These are phyloP conservation scores for Alexandromys oeconomus DNA, from an alignment of 2,797 vertebrate genomes.

Conservation along the genomic window DNA sequence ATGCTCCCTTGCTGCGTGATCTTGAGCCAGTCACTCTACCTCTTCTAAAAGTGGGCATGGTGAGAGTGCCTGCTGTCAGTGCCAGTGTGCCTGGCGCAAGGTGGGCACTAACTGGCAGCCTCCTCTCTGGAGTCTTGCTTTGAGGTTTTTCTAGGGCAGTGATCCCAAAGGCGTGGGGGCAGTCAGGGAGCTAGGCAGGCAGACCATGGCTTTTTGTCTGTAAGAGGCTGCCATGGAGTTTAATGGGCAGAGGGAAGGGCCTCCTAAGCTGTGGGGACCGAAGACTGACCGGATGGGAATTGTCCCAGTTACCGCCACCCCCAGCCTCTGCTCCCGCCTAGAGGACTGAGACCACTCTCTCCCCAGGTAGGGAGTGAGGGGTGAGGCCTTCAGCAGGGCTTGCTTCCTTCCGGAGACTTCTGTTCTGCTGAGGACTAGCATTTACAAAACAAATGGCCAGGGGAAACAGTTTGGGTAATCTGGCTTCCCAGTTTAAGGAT, in stretches of 20 bases:
- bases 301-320: background rate
- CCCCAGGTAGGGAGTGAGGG: background rate
- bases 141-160: constrained; percentile 48
- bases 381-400: background rate
- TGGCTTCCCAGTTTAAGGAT: background rate
- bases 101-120: background rate
- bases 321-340: background rate
- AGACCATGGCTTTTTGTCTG: background rate
- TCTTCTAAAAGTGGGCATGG: background rate
- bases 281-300: background rate
- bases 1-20: constrained; percentile 60
- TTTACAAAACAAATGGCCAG: constrained; percentile 54
- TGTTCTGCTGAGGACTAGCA: background rate
- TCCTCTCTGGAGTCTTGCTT: background rate
- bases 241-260: background rate
- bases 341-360: background rate
- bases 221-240: background rate
- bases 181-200: constrained; percentile 14
- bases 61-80: background rate
- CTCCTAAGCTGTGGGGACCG: background rate
- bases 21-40: constrained; percentile 46
- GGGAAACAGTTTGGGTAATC: background rate
- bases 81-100: background rate
- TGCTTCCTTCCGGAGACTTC: background rate
- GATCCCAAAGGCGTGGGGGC: background rate